Evolutionary conservation across 1,140 invertebrate species (phyloP).

Genomic region (Drosophila quadrilineata): DNA sequence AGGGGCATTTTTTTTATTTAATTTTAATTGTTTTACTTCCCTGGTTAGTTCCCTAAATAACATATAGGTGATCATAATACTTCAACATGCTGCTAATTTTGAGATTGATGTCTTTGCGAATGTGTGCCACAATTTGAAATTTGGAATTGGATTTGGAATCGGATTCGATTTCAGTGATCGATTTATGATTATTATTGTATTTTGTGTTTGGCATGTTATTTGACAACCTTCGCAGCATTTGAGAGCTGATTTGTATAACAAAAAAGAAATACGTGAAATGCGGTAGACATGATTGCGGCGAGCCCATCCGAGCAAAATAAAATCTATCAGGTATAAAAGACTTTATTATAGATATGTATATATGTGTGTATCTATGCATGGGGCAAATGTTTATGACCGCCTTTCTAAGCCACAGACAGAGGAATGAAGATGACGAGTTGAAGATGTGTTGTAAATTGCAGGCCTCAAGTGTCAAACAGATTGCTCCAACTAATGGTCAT

Average conservation of each 20-base stretch:
- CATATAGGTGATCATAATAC: too few relatives aligned
- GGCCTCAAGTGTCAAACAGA: conserved; percentile 21
- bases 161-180: conserved; percentile 33
- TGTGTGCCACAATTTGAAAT: conserved; percentile 12
- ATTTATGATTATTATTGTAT: conserved; percentile 5
- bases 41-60: too few relatives aligned
- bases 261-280: conserved; percentile 54
- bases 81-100: conserved; percentile 4
- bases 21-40: too few relatives aligned
- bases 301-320: conserved; percentile 31
- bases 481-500: conserved; percentile 28
- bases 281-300: conserved; percentile 29
- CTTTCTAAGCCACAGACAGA: conserved; percentile 47
- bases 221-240: conserved; percentile 36
- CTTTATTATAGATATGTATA: conserved; percentile 36
- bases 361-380: conserved; percentile 52
- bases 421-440: neutral
- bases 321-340: conserved; percentile 29
- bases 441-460: conserved; percentile 17
- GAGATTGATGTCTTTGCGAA: neutral
- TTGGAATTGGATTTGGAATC: conserved; percentile 6
- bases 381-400: conserved; percentile 13
- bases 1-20: too few relatives aligned
- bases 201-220: too few relatives aligned
- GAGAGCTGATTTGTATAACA: conserved; percentile 48